Evolutionary conservation across 2,797 vertebrate genomes (phyloP).

Genomic region (Syngnathus acus): DNA sequence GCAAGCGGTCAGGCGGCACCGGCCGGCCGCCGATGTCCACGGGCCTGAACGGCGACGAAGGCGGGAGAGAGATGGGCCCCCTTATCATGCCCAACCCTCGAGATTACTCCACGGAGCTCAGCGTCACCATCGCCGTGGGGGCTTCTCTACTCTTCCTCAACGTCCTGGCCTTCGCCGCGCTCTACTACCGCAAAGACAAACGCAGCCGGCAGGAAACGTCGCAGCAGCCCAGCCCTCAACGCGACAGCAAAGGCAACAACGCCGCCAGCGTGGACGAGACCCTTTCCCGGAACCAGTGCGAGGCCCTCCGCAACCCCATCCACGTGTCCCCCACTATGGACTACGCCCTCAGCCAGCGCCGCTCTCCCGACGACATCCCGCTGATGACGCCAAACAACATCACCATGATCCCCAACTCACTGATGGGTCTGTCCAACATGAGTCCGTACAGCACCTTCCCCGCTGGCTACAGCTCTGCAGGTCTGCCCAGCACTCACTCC

Average conservation of each 20-base stretch:
- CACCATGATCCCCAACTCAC: conserved; percentile 96
- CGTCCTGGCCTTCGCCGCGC: conserved; percentile 91
- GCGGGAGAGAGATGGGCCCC: conserved; percentile 73
- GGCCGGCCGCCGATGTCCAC: conserved; percentile 88
- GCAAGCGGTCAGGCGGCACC: conserved; percentile 78
- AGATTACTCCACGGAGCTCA: conserved; percentile 97
- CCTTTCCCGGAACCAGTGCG: conserved; percentile 78
- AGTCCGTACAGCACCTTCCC: conserved; percentile 97
- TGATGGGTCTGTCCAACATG: conserved; percentile 94
- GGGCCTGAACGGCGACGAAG: conserved; percentile 78
- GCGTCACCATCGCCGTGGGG: conserved; percentile 95
- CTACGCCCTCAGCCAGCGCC: conserved; percentile 88
- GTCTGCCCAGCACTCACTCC: conserved; percentile 95
- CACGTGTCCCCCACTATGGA: conserved; percentile 82
- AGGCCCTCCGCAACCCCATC: conserved; percentile 79
- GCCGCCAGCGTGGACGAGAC: conserved; percentile 77
- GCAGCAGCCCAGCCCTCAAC: conserved; percentile 88
- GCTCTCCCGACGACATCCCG: conserved; percentile 93
- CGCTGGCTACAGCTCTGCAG: conserved; percentile 88
- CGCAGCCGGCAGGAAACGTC: conserved; percentile 85
- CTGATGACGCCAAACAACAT: conserved; percentile 92
- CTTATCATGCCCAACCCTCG: conserved; percentile 90
- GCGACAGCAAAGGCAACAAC: conserved; percentile 72
- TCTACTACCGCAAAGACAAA: conserved; percentile 99
- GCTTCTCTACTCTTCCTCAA: conserved; percentile 97